A percentile compares a stretch with the other conserved stretches of the same genome.
These are phyloP conservation scores for Pteropus rufus DNA, from an alignment of 2,797 vertebrate species.

Conservation along the genomic window DNA sequence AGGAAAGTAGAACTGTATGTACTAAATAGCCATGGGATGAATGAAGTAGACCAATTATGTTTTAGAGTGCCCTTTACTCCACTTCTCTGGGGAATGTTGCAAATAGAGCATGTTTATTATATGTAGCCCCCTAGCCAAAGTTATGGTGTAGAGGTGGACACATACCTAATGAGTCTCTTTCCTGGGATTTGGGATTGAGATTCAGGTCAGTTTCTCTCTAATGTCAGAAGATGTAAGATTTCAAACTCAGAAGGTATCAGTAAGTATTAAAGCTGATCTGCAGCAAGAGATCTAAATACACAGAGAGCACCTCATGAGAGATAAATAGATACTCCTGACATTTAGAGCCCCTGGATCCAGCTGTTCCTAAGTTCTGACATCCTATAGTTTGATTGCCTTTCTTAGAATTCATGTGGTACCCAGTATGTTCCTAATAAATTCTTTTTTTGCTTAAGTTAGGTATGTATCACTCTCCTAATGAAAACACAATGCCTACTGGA, in stretches of 20 bases:
- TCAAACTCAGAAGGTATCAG: neutral
- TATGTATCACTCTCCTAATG: neutral
- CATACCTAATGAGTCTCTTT: neutral
- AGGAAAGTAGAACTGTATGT: neutral
- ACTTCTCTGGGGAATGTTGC: neutral
- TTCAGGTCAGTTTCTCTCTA: neutral
- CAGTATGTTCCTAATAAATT: neutral
- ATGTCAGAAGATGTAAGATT: neutral
- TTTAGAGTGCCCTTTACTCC: neutral
- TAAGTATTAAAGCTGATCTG: neutral
- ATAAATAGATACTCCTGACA: neutral
- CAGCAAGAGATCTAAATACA: neutral
- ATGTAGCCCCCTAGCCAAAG: neutral
- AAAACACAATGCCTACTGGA: neutral
- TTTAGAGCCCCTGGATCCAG: neutral
- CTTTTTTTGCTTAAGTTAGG: conserved; percentile 2
- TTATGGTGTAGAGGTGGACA: neutral
- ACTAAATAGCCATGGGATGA: neutral
- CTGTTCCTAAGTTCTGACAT: neutral
- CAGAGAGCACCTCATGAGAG: neutral
- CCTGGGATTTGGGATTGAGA: neutral
- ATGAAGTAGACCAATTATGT: neutral
- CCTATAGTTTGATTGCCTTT: neutral
- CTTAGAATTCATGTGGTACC: neutral
- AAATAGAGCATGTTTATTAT: neutral